These are phyloP conservation scores for Melanerpes formicivorus DNA, from an alignment of 2,113 vertebrate species.

Conservation along the genomic window DNA sequence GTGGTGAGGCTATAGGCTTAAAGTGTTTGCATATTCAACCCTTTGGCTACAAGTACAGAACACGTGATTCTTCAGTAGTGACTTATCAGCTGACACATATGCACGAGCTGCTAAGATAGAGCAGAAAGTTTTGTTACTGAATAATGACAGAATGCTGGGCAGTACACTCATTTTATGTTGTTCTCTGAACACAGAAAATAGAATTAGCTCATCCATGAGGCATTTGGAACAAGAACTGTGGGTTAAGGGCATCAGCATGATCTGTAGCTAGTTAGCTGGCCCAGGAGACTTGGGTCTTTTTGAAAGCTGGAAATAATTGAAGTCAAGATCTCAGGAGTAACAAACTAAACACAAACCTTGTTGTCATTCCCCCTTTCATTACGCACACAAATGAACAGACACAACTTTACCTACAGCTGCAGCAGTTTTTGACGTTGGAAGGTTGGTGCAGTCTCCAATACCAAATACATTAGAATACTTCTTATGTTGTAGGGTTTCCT, in stretches of 20 bases:
- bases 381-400: background rate
- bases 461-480: slow-evolving; percentile 93
- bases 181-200: background rate
- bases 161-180: background rate
- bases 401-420: slow-evolving; percentile 87
- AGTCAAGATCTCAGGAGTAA: background rate
- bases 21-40: background rate
- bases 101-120: slow-evolving; percentile 7
- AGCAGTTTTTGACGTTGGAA: slow-evolving; percentile 91
- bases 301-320: background rate
- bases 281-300: background rate
- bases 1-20: background rate
- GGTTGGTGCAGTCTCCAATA: slow-evolving; percentile 95
- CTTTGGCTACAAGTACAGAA: background rate
- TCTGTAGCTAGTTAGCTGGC: background rate
- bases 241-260: background rate
- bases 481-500: slow-evolving; percentile 90
- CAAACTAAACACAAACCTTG: background rate
- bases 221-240: background rate
- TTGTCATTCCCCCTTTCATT: background rate
- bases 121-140: background rate
- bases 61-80: background rate
- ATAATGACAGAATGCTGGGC: background rate
- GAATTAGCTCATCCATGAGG: background rate
- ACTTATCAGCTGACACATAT: background rate